phyloP scores from a whole-genome alignment of 2,113 vertebrate species.

The Megaceryle torquata region DNA sequence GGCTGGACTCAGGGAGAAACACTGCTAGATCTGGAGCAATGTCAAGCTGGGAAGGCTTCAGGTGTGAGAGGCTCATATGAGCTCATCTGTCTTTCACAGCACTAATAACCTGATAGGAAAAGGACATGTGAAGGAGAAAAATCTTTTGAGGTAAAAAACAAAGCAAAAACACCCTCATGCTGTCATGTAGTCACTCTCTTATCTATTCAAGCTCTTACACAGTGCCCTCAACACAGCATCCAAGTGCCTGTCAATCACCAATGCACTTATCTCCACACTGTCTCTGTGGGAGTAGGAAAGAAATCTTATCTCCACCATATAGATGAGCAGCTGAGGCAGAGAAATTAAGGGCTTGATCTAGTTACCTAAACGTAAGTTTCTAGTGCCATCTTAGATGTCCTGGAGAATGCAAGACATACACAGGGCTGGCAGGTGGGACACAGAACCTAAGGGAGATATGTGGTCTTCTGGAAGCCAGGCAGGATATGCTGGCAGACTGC shows the following conservation, averaged over 20 bases:
- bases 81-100: neutral
- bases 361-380: neutral
- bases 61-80: neutral
- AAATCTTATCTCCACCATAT: conserved; percentile 15
- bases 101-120: neutral
- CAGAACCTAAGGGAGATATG: neutral
- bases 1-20: neutral
- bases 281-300: neutral
- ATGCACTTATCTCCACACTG: neutral
- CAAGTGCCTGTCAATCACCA: conserved; percentile 8
- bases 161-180: neutral
- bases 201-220: conserved; percentile 10
- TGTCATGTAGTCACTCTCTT: conserved; percentile 12
- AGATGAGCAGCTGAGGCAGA: neutral
- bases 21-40: neutral
- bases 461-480: neutral
- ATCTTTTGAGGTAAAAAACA: neutral
- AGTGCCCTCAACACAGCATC: neutral
- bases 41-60: neutral
- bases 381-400: neutral
- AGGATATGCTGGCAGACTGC: neutral
- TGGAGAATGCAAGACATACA: neutral
- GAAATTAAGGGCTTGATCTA: neutral
- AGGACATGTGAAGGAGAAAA: conserved; percentile 17
- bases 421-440: neutral